Evolutionary conservation across 2,797 vertebrate genomes (phyloP).

Genomic region (Apogon talboti): DNA sequence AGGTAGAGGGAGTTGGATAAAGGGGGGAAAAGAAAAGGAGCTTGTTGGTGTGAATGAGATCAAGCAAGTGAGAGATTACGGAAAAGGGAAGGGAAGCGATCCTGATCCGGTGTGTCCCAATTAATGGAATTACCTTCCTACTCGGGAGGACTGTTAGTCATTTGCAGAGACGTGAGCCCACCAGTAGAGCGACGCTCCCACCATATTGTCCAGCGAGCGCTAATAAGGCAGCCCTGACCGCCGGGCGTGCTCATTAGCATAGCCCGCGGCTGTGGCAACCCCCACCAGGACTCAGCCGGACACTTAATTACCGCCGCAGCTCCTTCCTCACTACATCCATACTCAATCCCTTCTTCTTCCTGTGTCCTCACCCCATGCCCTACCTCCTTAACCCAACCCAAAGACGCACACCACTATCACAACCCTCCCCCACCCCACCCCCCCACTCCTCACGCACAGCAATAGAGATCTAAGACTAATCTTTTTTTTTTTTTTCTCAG

Average conservation of each 20-base stretch:
- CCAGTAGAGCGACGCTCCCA: constrained; percentile 72
- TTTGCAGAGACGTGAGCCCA: constrained; percentile 73
- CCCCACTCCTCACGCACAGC: constrained; percentile 1
- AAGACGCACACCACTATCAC: constrained; percentile 23
- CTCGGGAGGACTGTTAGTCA: constrained; percentile 78
- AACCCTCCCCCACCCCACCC: too few relatives aligned
- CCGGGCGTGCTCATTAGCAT: constrained; percentile 85
- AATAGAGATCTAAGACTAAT: constrained; percentile 54
- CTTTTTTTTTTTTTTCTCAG: constrained; percentile 48
- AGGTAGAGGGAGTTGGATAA: constrained; percentile 13
- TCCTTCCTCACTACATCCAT: constrained; percentile 69
- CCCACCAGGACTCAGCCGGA: constrained; percentile 79
- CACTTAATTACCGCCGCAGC: constrained; percentile 84
- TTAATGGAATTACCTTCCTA: constrained; percentile 83
- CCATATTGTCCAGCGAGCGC: constrained; percentile 82
- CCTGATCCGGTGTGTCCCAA: constrained; percentile 75
- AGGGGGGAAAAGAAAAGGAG: constrained; percentile 4
- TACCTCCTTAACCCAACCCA: constrained; percentile 62
- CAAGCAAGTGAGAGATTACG: constrained; percentile 58
- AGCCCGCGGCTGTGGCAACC: constrained; percentile 81
- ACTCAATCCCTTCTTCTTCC: constrained; percentile 56
- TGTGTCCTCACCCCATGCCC: constrained; percentile 60
- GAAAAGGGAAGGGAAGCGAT: constrained; percentile 58
- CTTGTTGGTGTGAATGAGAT: constrained; percentile 36
- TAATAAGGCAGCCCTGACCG: constrained; percentile 84